phyloP scores from a whole-genome alignment of 1,140 invertebrate species.

The Ostrea denselamellosa region DNA sequence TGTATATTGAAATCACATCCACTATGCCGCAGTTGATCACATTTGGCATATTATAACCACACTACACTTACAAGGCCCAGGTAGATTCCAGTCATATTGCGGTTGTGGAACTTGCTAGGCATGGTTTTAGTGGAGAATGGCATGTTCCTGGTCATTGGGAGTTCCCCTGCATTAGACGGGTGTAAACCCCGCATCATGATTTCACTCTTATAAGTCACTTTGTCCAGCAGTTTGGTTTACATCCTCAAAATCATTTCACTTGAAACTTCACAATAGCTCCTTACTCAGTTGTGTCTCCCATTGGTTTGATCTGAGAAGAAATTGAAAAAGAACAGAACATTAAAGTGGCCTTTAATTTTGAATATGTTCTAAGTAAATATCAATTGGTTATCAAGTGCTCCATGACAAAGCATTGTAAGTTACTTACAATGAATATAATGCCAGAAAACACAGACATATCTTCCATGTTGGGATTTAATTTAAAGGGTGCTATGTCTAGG shows the following conservation, averaged over 20 bases:
- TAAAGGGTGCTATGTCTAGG: neutral
- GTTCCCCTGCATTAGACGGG: conserved; percentile 45
- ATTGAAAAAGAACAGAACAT: neutral
- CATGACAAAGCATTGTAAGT: conserved; percentile 10
- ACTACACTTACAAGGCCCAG: conserved; percentile 67
- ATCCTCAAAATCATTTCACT: conserved; percentile 38
- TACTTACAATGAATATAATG: conserved; percentile 11
- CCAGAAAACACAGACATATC: conserved; percentile 18
- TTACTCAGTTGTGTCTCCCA: neutral
- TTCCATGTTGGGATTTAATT: conserved; percentile 23
- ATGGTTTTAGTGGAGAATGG: conserved; percentile 64
- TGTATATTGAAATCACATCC: neutral
- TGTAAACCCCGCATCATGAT: conserved; percentile 46
- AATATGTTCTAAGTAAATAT: conserved; percentile 22
- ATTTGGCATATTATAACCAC: neutral
- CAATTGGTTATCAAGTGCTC: conserved; percentile 19
- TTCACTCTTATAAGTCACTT: neutral
- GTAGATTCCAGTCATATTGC: conserved; percentile 72
- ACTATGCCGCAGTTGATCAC: neutral
- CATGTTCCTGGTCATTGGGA: conserved; percentile 68
- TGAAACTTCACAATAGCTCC: neutral
- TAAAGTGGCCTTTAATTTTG: conserved; percentile 20
- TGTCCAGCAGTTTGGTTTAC: neutral
- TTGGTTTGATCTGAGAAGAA: conserved; percentile 33
- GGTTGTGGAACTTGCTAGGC: conserved; percentile 61